Evolutionary conservation across 2,797 vertebrate genomes (phyloP), one percentile per base, ranked within the genome.

Genomic region (Bradypus variegatus): DNA sequence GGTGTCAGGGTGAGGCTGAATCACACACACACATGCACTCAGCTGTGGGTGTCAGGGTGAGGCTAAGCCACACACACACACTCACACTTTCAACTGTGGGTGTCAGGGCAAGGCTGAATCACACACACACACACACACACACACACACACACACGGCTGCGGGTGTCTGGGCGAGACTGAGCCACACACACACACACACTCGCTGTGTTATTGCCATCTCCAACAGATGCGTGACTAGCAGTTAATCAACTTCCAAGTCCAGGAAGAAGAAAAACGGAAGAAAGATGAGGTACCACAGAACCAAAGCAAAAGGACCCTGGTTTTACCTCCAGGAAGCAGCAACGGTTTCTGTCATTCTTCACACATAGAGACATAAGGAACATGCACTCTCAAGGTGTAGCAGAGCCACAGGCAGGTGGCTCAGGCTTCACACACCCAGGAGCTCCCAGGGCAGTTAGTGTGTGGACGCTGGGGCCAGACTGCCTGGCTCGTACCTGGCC

Each of bases 251-350:
- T 76, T 38, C n/a, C 31, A 77, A 69, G 15, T 29, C 48, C 31
- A 50, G 36, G 7, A 69, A n/a, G 33, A 48, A 73, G 9, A 36
- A 23, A 67, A 72, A 48, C n/a, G 21, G 19, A 33, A 50, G 19
- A 45, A 53, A 48, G 53, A 8, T 3, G 27, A 3, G 1, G 5
- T 4, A 6, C 0, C 14, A 15, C 8, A 14, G 5, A 14, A 41
- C 31, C 77, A n/a, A 58, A 11, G 16, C 13, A 41, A 10, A 18
- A 50, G n/a, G 27, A 6, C 18, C 53, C 53, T 15, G 0, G 15
- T 23, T 33, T 25, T 1, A 64, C 21, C 67, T 38, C n/a, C 29
- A 45, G n/a, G 45, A 29, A 33, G 16, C 10, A 29, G 25, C 19
- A 14, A 5, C 16, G 4, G 58, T 29, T 25, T 21, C 67, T 25